Base-by-base conservation (phyloP, 2,797 vertebrate species). In the Hemibagrus guttatus region DNA sequence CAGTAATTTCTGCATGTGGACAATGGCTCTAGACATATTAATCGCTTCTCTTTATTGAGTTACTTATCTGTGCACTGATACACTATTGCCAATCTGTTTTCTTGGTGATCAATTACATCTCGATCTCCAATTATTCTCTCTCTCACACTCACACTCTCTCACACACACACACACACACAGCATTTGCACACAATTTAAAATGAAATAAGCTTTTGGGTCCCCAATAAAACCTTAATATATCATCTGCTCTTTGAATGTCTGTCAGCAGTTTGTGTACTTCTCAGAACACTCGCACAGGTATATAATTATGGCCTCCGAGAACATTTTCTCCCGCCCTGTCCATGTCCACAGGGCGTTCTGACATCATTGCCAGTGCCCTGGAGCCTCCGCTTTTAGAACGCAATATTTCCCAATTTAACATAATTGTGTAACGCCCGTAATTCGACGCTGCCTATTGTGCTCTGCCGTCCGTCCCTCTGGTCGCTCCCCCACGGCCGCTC, bases 321-420 rank as follows among this genome's bases (percentile, higher is more conserved):
- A 74, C 66, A n/a, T 46, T 66, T 58, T 35, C 80, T 56, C 81
- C 90, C 93, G 90, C 93, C 54, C 83, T 72, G 54, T 6, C 54
- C 12, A 35, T 21, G 64, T 83, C 59, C 68, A 49, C 64, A 13
- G 79, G 83, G 66, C 58, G 63, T 46, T 87, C 78, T 42, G 68
- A 80, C 88, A 76, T 81, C 56, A 31, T 81, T 52, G 84, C 46
- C 63, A 14, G 54, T 89, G 90, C 74, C 88, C 89, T 42, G 89
- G 91, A 92, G 90, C 91, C 93, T 91, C 87, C 87, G 86, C 92
- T 92, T 93, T 91, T 94, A 94, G 79, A 88, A 91, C 90, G 94
- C 95, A 96, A 95, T 96, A 95, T 95, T 95, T 95, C 94, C 93
- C 93, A 95, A 95, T 95, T 96, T 95, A 91, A 93, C 90, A 90